phyloP scores from a whole-genome alignment of 2,113 vertebrate species.

The Poecilia latipinna region DNA sequence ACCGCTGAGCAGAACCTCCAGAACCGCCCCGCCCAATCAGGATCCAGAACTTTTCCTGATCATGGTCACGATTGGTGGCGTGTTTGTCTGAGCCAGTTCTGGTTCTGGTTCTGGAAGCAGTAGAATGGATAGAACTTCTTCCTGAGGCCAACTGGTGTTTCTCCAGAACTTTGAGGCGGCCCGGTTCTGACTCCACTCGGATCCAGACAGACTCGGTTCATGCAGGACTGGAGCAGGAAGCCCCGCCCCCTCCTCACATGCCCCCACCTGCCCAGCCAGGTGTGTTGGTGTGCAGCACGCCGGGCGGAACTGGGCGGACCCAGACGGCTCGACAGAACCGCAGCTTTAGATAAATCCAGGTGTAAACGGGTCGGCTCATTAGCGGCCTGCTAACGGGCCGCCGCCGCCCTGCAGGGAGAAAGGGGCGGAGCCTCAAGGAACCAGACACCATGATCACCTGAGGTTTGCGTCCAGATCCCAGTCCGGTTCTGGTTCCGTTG shows the following conservation, averaged over 20 bases:
- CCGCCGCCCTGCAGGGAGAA: neutral
- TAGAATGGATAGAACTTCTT: too few relatives aligned
- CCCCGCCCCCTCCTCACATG: too few relatives aligned
- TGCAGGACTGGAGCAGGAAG: too few relatives aligned
- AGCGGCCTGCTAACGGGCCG: constrained; percentile 42
- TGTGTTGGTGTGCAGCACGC: constrained; percentile 17
- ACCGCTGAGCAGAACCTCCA: neutral
- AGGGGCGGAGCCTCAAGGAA: neutral
- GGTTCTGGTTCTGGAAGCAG: neutral
- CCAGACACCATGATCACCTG: constrained; percentile 43
- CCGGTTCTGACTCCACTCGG: too few relatives aligned
- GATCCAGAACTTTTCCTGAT: neutral
- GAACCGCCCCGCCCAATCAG: neutral
- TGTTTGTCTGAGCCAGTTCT: neutral
- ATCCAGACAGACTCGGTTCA: too few relatives aligned
- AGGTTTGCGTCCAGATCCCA: constrained; percentile 24
- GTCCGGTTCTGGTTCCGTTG: neutral
- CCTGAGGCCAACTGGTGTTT: too few relatives aligned
- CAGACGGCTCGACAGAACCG: constrained; percentile 48
- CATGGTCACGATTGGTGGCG: neutral
- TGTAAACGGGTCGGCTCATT: constrained; percentile 36
- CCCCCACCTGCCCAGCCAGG: constrained; percentile 11
- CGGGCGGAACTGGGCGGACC: constrained; percentile 44
- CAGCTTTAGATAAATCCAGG: constrained; percentile 55
- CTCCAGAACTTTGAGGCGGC: too few relatives aligned